Conservation (phyloP, 2,113 vertebrate genomes). For the Pao palembangensis region DNA sequence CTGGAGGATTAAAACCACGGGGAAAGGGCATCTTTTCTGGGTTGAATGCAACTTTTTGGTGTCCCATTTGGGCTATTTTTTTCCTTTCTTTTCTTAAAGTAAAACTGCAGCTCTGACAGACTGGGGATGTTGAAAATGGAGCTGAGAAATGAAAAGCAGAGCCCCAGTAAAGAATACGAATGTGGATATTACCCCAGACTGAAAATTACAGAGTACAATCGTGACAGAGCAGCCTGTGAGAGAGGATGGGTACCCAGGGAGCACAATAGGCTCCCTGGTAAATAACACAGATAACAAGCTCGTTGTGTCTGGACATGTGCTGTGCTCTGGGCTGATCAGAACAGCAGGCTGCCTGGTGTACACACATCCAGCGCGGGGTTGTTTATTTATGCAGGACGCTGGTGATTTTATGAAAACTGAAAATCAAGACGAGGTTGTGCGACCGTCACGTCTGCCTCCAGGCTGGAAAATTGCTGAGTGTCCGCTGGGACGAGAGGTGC, state of each 20-base stretch:
- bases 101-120: not conserved
- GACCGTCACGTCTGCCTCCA: conserved; percentile 1
- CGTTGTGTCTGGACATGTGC: conserved; percentile 40
- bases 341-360: conserved; percentile 33
- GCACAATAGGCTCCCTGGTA: conserved; percentile 20
- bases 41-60: not conserved
- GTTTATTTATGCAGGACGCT: conserved; percentile 14
- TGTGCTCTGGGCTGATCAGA: conserved; percentile 15
- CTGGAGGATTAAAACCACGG: not conserved
- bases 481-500: not conserved
- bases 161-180: not conserved
- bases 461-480: conserved; percentile 3
- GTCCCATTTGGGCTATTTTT: not conserved
- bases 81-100: not conserved
- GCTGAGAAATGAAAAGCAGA: conserved; percentile 51
- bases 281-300: conserved; percentile 62
- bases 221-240: conserved; percentile 38
- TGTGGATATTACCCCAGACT: conserved; percentile 22
- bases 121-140: not conserved
- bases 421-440: conserved; percentile 16
- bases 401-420: conserved; percentile 3
- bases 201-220: conserved; percentile 33
- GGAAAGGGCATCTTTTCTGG: not conserved
- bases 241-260: conserved; percentile 28
- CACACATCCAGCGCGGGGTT: conserved; percentile 31